These are phyloP conservation scores for Arenicola marina DNA, from an alignment of 2,888 invertebrate genomes.

Conservation along the genomic window DNA sequence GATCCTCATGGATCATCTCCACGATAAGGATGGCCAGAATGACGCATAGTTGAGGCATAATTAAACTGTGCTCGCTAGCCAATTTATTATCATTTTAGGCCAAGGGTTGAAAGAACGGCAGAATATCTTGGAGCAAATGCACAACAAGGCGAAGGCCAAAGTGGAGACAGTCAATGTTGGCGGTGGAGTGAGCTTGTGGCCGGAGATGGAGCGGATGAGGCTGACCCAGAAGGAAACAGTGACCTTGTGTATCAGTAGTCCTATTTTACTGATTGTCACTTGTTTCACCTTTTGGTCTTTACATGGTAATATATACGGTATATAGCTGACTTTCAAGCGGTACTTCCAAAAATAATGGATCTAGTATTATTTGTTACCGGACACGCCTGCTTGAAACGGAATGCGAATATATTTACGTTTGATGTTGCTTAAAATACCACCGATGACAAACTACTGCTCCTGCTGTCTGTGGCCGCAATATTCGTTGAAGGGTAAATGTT, in stretches of 20 bases:
- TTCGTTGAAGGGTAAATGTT: no score
- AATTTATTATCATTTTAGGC: background rate
- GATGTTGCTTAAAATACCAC: no score
- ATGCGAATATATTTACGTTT: no score
- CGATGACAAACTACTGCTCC: no score
- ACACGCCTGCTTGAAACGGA: no score
- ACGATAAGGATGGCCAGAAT: no score
- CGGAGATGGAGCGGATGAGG: constrained; percentile 55
- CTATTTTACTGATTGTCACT: background rate
- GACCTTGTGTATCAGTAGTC: constrained; percentile 21
- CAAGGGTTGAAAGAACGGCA: constrained; percentile 4
- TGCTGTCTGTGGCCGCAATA: no score
- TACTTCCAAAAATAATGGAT: no score
- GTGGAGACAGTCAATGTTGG: constrained; percentile 46
- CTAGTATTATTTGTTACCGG: no score
- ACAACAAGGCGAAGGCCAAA: constrained; percentile 42
- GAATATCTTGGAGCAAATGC: constrained; percentile 34
- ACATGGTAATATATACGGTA: no score
- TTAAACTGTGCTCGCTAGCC: background rate
- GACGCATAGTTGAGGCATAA: background rate
- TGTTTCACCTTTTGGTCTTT: background rate
- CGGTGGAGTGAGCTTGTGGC: constrained; percentile 56
- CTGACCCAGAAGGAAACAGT: constrained; percentile 39
- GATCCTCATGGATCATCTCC: no score
- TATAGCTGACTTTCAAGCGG: no score